phyloP scores from a whole-genome alignment of 2,113 vertebrate genomes.

The Sinocyclocheilus rhinocerous region DNA sequence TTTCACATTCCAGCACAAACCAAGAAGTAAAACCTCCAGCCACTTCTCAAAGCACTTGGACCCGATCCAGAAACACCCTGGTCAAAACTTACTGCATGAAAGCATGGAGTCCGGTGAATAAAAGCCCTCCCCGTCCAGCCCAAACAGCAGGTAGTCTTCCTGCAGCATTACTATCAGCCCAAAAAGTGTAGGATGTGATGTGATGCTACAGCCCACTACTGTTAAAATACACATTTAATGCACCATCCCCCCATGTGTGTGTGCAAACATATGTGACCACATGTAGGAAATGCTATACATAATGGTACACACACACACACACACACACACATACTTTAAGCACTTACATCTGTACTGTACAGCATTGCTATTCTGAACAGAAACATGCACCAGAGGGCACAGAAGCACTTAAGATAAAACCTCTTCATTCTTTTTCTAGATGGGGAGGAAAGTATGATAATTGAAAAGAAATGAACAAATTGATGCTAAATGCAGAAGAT shows the following conservation, averaged over 20 bases:
- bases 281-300: neutral
- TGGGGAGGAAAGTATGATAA: neutral
- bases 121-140: neutral
- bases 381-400: slow-evolving; percentile 22
- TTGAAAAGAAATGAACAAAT: neutral
- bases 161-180: slow-evolving; percentile 14
- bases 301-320: neutral
- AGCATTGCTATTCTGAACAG: neutral
- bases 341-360: neutral
- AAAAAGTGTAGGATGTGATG: neutral
- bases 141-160: slow-evolving; percentile 22
- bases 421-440: neutral
- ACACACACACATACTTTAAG: no score
- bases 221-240: neutral
- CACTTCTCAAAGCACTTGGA: neutral
- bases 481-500: neutral
- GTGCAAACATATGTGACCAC: neutral
- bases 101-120: neutral
- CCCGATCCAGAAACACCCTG: neutral
- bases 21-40: neutral
- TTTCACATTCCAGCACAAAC: neutral
- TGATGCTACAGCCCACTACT: neutral
- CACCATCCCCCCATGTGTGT: neutral
- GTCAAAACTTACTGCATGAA: slow-evolving; percentile 25
- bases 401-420: neutral